Conservation (phyloP, 2,113 vertebrate genomes). For the Noturus placidus region DNA sequence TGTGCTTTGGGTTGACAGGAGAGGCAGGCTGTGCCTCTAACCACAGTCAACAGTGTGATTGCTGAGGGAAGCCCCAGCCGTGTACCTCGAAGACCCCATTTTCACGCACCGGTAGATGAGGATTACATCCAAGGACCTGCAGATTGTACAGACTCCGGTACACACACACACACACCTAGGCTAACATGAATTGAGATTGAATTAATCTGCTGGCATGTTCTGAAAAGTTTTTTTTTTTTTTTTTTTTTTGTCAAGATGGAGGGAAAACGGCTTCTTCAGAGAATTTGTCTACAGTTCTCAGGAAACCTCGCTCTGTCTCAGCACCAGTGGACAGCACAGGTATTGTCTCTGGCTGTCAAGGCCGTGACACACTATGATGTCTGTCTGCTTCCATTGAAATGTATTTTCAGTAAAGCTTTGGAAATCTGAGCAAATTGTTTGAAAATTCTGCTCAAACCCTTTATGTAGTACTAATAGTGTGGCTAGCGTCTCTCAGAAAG, state of each 20-base stretch:
- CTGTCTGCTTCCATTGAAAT: background rate
- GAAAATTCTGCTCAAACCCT: background rate
- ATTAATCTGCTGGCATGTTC: background rate
- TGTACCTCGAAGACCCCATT: constrained; percentile 67
- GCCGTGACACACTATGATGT: no score
- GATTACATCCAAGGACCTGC: constrained; percentile 62
- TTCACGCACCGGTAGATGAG: constrained; percentile 65
- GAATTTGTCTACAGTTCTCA: constrained; percentile 57
- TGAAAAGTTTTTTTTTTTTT: background rate
- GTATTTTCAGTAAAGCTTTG: background rate
- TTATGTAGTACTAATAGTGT: background rate
- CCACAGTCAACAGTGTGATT: constrained; percentile 77
- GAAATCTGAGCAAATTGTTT: background rate
- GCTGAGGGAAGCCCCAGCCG: constrained; percentile 64
- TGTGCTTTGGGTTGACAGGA: constrained; percentile 72
- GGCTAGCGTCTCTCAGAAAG: background rate
- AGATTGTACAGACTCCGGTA: constrained; percentile 75
- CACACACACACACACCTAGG: background rate
- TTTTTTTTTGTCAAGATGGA: constrained; percentile 60
- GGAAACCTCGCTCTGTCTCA: constrained; percentile 70
- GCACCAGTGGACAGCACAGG: constrained; percentile 73
- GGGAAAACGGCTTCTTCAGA: constrained; percentile 63
- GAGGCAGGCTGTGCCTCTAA: constrained; percentile 81
- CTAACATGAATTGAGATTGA: background rate
- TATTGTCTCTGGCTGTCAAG: constrained; percentile 48